Evolutionary conservation across 1,140 invertebrate genomes (phyloP).

Genomic region (Drosophila micromelanica): DNA sequence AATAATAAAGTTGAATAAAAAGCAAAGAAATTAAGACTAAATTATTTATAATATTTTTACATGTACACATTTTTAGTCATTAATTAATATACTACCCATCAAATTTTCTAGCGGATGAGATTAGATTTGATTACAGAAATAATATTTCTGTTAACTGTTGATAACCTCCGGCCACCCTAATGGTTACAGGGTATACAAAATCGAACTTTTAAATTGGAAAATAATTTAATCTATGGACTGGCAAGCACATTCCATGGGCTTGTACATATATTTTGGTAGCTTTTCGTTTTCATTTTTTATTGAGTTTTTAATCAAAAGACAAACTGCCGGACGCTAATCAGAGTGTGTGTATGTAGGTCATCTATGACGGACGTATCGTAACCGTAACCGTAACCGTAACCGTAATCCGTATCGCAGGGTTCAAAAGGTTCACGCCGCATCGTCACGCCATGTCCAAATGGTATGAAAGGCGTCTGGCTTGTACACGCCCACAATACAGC

Average conservation of each 20-base stretch:
- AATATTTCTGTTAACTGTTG: too few species aligned
- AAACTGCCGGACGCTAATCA: slow-evolving; percentile 34
- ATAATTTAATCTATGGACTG: slow-evolving; percentile 60
- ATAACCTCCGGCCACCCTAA: too few species aligned
- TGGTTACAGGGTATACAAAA: slow-evolving; percentile 12
- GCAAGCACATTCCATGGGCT: slow-evolving; percentile 16
- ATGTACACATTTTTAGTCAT: too few species aligned
- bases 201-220: slow-evolving; percentile 53
- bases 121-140: too few species aligned
- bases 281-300: slow-evolving; percentile 48
- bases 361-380: slow-evolving; percentile 56
- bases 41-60: too few species aligned
- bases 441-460: slow-evolving; percentile 51
- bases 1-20: too few species aligned
- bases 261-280: slow-evolving; percentile 34
- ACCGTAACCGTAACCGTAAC: slow-evolving; percentile 39
- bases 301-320: slow-evolving; percentile 71
- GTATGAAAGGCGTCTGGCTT: slow-evolving; percentile 3
- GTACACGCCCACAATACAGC: slow-evolving; percentile 25
- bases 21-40: too few species aligned
- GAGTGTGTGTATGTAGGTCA: slow-evolving; percentile 55
- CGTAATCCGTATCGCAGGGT: slow-evolving; percentile 51
- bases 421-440: slow-evolving; percentile 57
- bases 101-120: too few species aligned
- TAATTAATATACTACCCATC: too few species aligned